phyloP scores from a whole-genome alignment of 2,113 vertebrate genomes.

The Platanista minor region DNA sequence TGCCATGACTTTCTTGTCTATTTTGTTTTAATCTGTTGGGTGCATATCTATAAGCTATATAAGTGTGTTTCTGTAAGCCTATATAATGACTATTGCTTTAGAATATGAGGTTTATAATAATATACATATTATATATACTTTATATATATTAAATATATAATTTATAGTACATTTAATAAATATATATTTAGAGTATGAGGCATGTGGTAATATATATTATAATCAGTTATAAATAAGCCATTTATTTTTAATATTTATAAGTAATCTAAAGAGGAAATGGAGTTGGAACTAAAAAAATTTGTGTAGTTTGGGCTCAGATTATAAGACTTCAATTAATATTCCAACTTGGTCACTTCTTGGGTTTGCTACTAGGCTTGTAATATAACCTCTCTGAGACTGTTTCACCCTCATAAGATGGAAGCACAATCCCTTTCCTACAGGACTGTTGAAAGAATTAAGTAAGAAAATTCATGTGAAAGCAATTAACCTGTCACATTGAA shows the following conservation, averaged over 20 bases:
- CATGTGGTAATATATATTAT: background rate
- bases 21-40: background rate
- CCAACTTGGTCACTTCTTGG: background rate
- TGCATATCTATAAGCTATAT: background rate
- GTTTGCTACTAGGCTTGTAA: background rate
- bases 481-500: background rate
- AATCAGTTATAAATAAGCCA: background rate
- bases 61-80: background rate
- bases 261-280: background rate
- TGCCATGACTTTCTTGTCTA: background rate
- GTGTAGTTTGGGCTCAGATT: background rate
- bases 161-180: background rate
- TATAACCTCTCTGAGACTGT: background rate
- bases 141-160: background rate
- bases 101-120: background rate
- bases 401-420: background rate
- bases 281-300: background rate
- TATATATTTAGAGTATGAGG: background rate
- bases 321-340: background rate
- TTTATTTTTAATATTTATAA: constrained; percentile 1
- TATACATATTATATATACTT: background rate
- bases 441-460: background rate
- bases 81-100: background rate
- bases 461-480: background rate
- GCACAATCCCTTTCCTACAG: background rate